Percentiles rank a stretch among this genome's conserved stretches.
These are phyloP conservation scores for Agonopterix alstromeriana DNA, from an alignment of 2,888 invertebrate genomes.

Conservation along the genomic window DNA sequence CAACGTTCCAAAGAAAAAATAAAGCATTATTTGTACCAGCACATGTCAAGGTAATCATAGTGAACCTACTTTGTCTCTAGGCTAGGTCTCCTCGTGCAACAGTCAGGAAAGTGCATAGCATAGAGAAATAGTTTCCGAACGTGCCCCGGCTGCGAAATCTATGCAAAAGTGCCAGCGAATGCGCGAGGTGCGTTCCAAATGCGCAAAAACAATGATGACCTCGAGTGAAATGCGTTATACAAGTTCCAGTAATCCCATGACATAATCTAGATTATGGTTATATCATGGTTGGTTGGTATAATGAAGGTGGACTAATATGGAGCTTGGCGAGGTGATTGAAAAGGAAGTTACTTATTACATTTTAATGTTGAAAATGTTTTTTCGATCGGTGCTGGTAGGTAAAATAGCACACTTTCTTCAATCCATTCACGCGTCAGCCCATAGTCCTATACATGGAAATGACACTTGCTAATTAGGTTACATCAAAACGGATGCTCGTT, in stretches of 20 bases:
- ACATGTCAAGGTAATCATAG: slow-evolving; percentile 33
- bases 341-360: too few relatives aligned
- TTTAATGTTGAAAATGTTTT: too few relatives aligned
- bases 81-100: slow-evolving; percentile 38
- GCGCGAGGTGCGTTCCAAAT: slow-evolving; percentile 30
- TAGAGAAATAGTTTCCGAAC: slow-evolving; percentile 48
- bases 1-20: too few relatives aligned
- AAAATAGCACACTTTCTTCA: background rate
- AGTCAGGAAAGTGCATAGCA: slow-evolving; percentile 48
- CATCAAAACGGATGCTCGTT: slow-evolving; percentile 28
- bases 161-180: slow-evolving; percentile 15
- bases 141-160: slow-evolving; percentile 32
- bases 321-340: too few relatives aligned
- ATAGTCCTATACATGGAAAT: slow-evolving; percentile 15
- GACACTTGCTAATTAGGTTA: slow-evolving; percentile 30
- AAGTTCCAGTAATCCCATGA: slow-evolving; percentile 69
- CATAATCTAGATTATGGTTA: slow-evolving; percentile 60
- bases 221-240: slow-evolving; percentile 56
- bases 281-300: slow-evolving; percentile 7
- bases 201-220: slow-evolving; percentile 30
- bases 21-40: too few relatives aligned
- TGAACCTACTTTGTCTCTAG: slow-evolving; percentile 57
- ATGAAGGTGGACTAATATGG: too few relatives aligned
- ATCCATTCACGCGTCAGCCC: too few relatives aligned
- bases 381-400: too few relatives aligned